phyloP scores from a whole-genome alignment of 1,140 invertebrate genomes.

The Drosophila micromelanica region DNA sequence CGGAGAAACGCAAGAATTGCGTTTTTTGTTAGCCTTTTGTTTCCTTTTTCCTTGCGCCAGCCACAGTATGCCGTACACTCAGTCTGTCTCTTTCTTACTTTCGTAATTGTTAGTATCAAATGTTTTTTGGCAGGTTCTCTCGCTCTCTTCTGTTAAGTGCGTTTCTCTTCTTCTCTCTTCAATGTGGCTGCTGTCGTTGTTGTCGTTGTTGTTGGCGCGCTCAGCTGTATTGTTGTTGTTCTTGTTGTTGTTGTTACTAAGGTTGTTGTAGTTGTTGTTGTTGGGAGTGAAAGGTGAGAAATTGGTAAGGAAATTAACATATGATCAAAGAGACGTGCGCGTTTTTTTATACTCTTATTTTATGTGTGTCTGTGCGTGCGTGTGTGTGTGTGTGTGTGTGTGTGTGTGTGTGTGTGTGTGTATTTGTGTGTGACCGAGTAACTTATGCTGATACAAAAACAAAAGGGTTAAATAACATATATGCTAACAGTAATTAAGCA shows the following conservation, averaged over 20 bases:
- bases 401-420: background rate
- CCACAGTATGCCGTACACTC: slow-evolving; percentile 18
- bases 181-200: slow-evolving; percentile 9
- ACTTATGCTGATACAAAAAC: background rate
- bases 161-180: background rate
- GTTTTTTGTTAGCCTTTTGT: slow-evolving; percentile 11
- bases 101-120: slow-evolving; percentile 6
- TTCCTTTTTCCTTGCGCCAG: slow-evolving; percentile 25
- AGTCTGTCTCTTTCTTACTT: slow-evolving; percentile 8
- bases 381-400: background rate
- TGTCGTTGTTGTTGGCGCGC: slow-evolving; percentile 31
- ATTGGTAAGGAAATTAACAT: slow-evolving; percentile 55
- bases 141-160: background rate
- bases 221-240: slow-evolving; percentile 51
- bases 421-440: slow-evolving; percentile 16
- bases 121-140: slow-evolving; percentile 7
- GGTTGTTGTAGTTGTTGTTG: slow-evolving; percentile 26
- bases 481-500: slow-evolving; percentile 5
- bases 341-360: slow-evolving; percentile 12
- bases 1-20: slow-evolving; percentile 8
- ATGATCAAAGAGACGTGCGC: slow-evolving; percentile 45
- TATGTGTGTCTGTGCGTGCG: background rate
- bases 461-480: slow-evolving; percentile 5
- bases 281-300: slow-evolving; percentile 43
- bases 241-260: slow-evolving; percentile 29